Evolutionary conservation across 2,113 vertebrate genomes (phyloP).

Genomic region (Ctenomys sociabilis): DNA sequence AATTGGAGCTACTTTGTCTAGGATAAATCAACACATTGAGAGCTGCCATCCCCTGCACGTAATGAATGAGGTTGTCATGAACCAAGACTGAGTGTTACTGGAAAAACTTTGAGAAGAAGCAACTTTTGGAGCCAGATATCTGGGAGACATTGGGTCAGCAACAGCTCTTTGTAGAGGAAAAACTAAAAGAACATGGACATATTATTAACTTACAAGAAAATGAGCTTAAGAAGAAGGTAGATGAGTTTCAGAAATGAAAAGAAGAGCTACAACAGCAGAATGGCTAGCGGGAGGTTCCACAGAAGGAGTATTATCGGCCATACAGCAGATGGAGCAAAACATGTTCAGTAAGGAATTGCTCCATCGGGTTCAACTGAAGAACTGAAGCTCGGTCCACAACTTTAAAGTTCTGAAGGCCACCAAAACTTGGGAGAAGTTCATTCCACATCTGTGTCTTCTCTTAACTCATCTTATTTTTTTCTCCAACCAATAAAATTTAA

Average conservation of each 20-base stretch:
- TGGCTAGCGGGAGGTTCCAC: slow-evolving; percentile 94
- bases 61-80: slow-evolving; percentile 97
- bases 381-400: slow-evolving; percentile 84
- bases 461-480: slow-evolving; percentile 59
- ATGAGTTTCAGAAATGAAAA: slow-evolving; percentile 93
- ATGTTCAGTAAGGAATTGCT: slow-evolving; percentile 88
- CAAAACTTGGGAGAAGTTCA: slow-evolving; percentile 61
- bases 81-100: slow-evolving; percentile 94
- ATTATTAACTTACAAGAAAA: slow-evolving; percentile 21
- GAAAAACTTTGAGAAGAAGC: slow-evolving; percentile 96
- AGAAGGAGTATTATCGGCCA: slow-evolving; percentile 93
- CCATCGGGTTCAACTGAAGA: slow-evolving; percentile 88
- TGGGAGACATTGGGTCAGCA: slow-evolving; percentile 90
- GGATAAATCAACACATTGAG: no score
- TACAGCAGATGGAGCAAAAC: slow-evolving; percentile 95
- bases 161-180: no score
- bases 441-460: slow-evolving; percentile 7
- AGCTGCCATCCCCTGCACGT: slow-evolving; percentile 77
- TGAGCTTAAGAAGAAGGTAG: slow-evolving; percentile 90
- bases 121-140: slow-evolving; percentile 96
- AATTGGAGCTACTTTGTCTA: no score
- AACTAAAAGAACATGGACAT: no score
- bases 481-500: slow-evolving; percentile 73
- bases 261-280: slow-evolving; percentile 95
- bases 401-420: slow-evolving; percentile 45